A percentile compares a stretch with the other conserved stretches of the same genome.
Conservation (phyloP, 2,888 invertebrate genomes). For the Flexamia atlantica region DNA sequence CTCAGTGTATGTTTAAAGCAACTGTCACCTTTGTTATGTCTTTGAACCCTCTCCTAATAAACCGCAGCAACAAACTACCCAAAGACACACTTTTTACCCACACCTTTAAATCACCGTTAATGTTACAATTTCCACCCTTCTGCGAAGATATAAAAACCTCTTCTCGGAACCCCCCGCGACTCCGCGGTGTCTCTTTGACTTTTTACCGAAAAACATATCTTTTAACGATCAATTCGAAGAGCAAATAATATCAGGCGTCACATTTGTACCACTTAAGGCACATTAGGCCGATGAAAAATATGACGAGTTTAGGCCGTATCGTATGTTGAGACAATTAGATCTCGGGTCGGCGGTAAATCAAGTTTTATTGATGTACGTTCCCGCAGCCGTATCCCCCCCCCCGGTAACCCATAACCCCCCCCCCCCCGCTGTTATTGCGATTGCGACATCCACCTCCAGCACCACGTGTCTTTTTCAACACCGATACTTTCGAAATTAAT, state of each 20-base stretch:
- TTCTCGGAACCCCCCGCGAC: slow-evolving; percentile 5
- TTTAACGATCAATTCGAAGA: slow-evolving; percentile 50
- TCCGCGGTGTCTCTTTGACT: slow-evolving; percentile 11
- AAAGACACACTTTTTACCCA: background rate
- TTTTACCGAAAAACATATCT: slow-evolving; percentile 44
- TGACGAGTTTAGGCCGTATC: slow-evolving; percentile 52
- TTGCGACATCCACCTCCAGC: background rate
- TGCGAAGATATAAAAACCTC: background rate
- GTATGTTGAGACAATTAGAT: slow-evolving; percentile 53
- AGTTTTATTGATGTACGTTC: slow-evolving; percentile 36
- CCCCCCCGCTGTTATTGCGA: background rate
- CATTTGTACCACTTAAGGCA: slow-evolving; percentile 57
- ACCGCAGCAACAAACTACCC: background rate
- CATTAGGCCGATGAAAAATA: slow-evolving; percentile 56
- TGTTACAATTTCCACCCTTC: slow-evolving; percentile 45
- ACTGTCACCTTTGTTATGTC: too few relatives aligned
- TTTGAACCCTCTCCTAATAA: too few relatives aligned
- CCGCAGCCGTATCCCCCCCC: slow-evolving; percentile 34
- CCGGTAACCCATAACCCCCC: background rate
- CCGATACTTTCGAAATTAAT: slow-evolving; percentile 44
- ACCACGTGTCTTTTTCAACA: slow-evolving; percentile 21
- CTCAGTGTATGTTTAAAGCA: too few relatives aligned
- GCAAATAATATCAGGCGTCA: slow-evolving; percentile 16
- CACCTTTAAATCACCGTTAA: slow-evolving; percentile 8
- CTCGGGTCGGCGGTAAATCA: slow-evolving; percentile 30